These are phyloP conservation scores for Creontiades dilutus DNA, from an alignment of 2,888 invertebrate species.

Conservation along the genomic window DNA sequence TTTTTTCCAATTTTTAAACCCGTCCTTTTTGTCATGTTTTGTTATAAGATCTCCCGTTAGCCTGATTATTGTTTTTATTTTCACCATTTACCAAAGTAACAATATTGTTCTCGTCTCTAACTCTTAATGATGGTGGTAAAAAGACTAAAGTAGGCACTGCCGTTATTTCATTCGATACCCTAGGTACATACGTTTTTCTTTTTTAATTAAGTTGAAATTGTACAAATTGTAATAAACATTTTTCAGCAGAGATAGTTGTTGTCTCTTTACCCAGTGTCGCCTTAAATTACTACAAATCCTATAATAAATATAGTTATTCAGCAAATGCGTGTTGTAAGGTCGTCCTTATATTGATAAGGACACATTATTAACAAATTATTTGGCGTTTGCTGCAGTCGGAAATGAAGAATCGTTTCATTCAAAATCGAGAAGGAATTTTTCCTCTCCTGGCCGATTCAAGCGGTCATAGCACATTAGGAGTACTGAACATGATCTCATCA, in stretches of 20 bases:
- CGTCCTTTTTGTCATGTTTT: neutral
- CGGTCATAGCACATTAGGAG: no score
- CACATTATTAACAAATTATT: no score
- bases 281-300: no score
- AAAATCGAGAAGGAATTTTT: no score
- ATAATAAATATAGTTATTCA: no score
- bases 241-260: neutral
- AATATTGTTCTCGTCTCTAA: neutral
- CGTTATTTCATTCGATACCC: conserved; percentile 36
- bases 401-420: no score
- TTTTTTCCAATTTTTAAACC: conserved; percentile 49
- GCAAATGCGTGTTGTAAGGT: no score
- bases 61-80: conserved; percentile 20
- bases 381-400: no score
- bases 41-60: conserved; percentile 55
- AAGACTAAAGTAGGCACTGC: conserved; percentile 61
- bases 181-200: neutral
- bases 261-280: no score
- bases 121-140: conserved; percentile 16
- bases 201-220: conserved; percentile 35
- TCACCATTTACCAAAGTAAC: conserved; percentile 31
- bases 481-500: no score
- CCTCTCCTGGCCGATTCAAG: no score
- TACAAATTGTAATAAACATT: conserved; percentile 26
- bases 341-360: no score